Evolutionary conservation across 2,797 vertebrate species (phyloP), one percentile per base, ranked within the genome.

Genomic region (Basileuterus tristriatus): DNA sequence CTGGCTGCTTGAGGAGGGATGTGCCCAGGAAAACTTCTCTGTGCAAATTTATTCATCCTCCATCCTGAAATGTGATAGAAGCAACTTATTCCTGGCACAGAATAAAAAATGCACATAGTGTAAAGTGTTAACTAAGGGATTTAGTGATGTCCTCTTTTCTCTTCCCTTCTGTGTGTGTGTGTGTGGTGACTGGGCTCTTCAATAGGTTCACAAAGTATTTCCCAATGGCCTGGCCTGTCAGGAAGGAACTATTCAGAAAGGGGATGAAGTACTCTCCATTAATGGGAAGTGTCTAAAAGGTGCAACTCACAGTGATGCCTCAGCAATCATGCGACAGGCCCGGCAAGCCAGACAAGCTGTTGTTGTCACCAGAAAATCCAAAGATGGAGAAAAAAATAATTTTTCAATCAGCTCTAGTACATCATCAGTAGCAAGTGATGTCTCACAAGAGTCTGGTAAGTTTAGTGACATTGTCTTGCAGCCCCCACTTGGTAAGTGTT

Each of bases 231-330:
- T 99, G 93, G 99, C 99, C 4, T 98, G 98, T 82, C 98, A 99
- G 96, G 99, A 99, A 96, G 99, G 99, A n/a, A 99, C 99, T 26
- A 99, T 99, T 63, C 98, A 99, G 96, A 99, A 98, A 97, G 99
- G 99, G 67, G 98, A 99, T 3, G 98, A 99, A 96, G 98, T 99
- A 8, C 92, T 99, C 76, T 99, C 99, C 21, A 98, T 99, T 89
- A 99, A 99, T 2, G 99, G 99, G 24, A 99, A 99, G 88, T 98
- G 98, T 2, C 98, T 99, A 47, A 98, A 98, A 71, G 98, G 98
- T 1, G 95, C 98, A 5, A 98, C 98, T 1, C 99, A 99, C 88
- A 95, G 62, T 0, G 98, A 99, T 0, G 99, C 98, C 56, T 98
- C 98, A 12, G 97, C 97, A 4, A 98, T 98, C 63, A 92, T 99